Percentiles rank a stretch among this genome's conserved stretches.
phyloP scores from a whole-genome alignment of 2,888 invertebrate genomes.

The Notocelia uddmanniana region DNA sequence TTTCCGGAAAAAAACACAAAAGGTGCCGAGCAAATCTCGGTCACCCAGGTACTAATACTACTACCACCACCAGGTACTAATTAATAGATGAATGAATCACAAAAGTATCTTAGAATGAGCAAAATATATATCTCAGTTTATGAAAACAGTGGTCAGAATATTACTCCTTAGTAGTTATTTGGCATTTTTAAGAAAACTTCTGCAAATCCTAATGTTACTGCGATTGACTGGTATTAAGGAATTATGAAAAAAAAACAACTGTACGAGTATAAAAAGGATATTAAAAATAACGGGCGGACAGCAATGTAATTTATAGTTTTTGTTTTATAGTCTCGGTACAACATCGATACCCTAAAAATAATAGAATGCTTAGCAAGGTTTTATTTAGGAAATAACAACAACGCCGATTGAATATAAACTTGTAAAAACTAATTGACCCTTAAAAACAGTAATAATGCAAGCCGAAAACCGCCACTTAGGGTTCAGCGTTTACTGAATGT shows the following conservation, averaged over 20 bases:
- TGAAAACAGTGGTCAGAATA: too few species aligned
- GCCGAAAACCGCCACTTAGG: conserved; percentile 15
- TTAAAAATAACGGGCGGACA: not conserved
- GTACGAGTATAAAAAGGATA: not conserved
- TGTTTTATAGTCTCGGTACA: not conserved
- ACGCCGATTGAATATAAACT: not conserved
- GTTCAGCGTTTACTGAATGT: not conserved
- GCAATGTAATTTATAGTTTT: not conserved
- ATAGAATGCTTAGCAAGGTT: not conserved
- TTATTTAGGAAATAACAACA: not conserved
- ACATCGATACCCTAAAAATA: not conserved
- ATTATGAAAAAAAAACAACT: not conserved
- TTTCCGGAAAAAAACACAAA: too few species aligned
- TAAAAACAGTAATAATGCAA: conserved; percentile 10
- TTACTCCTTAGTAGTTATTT: too few species aligned
- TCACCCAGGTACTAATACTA: too few species aligned
- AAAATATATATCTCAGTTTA: too few species aligned
- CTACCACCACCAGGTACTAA: too few species aligned
- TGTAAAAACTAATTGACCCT: conserved; percentile 8
- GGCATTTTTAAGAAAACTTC: too few species aligned
- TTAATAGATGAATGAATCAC: too few species aligned
- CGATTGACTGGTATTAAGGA: not conserved
- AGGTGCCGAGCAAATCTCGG: too few species aligned
- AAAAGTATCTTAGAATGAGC: too few species aligned
- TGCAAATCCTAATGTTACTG: too few species aligned